Evolutionary conservation across 1,140 invertebrate species (phyloP).

Genomic region (Caenorhabditis inopinata): DNA sequence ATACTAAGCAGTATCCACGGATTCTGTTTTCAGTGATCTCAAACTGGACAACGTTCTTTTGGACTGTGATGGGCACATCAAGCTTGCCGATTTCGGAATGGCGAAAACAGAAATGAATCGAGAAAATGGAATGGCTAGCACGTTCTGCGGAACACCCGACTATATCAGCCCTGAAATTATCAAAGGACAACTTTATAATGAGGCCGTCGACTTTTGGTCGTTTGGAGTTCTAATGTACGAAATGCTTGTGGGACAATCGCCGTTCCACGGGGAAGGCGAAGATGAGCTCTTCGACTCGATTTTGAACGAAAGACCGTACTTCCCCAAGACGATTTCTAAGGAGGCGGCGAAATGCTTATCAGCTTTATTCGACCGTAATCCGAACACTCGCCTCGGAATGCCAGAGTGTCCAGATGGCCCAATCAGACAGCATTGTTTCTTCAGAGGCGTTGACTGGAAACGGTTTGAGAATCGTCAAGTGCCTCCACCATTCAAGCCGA

Average conservation of each 20-base stretch:
- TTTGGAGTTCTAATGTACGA: constrained; percentile 79
- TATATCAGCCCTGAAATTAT: constrained; percentile 96
- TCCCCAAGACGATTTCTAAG: constrained; percentile 93
- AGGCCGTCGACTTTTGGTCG: constrained; percentile 94
- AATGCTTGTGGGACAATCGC: constrained; percentile 77
- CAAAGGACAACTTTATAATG: constrained; percentile 93
- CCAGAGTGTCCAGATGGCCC: constrained; percentile 77
- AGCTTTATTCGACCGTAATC: constrained; percentile 98
- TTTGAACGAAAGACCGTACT: constrained; percentile 94
- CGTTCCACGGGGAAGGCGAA: constrained; percentile 98
- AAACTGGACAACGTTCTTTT: constrained; percentile 98
- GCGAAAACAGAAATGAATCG: constrained; percentile 71
- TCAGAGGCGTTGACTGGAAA: constrained; percentile 93
- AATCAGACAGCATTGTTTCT: constrained; percentile 89
- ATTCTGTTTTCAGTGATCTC: constrained; percentile 84
- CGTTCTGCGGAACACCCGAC: constrained; percentile 82
- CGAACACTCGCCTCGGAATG: constrained; percentile 87
- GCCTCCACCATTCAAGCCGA: constrained; percentile 94
- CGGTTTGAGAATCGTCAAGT: constrained; percentile 84
- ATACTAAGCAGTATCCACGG: too few relatives aligned
- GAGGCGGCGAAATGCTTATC: constrained; percentile 95
- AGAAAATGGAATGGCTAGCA: constrained; percentile 66
- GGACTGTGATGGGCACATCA: constrained; percentile 95
- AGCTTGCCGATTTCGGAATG: constrained; percentile 97
- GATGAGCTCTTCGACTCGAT: constrained; percentile 98